Percentiles rank a stretch among this genome's conserved stretches.
These are phyloP conservation scores for Panzeria rudis DNA, from an alignment of 2,888 invertebrate species.

Conservation along the genomic window DNA sequence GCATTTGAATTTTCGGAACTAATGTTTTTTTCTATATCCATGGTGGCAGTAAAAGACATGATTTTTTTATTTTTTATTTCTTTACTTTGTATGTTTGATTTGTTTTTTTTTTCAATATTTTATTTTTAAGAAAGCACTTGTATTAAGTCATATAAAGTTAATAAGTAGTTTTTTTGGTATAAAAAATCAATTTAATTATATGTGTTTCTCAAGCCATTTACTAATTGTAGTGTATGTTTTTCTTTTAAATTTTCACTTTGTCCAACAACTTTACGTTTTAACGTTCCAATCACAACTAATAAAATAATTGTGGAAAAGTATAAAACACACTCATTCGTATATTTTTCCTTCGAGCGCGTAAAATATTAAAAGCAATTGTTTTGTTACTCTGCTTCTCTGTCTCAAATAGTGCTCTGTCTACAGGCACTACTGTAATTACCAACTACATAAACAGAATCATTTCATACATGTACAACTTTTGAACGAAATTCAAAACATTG, in stretches of 20 bases:
- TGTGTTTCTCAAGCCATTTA: neutral
- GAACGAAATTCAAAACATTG: conserved; percentile 3
- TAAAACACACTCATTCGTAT: neutral
- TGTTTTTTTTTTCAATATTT: neutral
- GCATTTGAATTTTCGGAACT: conserved; percentile 71
- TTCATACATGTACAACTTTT: conserved; percentile 6
- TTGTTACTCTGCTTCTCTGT: conserved; percentile 29
- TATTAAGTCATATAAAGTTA: neutral
- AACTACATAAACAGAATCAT: conserved; percentile 20
- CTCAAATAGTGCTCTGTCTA: neutral
- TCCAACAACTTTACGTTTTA: conserved; percentile 74
- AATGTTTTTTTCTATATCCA: conserved; percentile 72
- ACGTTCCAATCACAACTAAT: conserved; percentile 79
- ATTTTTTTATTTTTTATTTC: conserved; percentile 41
- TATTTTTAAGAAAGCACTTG: neutral
- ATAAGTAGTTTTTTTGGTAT: conserved; percentile 15
- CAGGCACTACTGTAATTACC: conserved; percentile 16
- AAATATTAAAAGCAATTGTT: conserved; percentile 42
- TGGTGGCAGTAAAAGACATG: conserved; percentile 71
- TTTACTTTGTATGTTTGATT: conserved; percentile 5
- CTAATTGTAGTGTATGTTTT: conserved; percentile 2
- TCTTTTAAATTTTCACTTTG: conserved; percentile 11
- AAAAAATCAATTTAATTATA: conserved; percentile 7
- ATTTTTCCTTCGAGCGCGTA: conserved; percentile 47
- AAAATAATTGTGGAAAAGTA: conserved; percentile 62